These are phyloP conservation scores for Actinopyga echinites DNA, from an alignment of 53 echinoderm and acorn worm genomes.

Conservation along the genomic window DNA sequence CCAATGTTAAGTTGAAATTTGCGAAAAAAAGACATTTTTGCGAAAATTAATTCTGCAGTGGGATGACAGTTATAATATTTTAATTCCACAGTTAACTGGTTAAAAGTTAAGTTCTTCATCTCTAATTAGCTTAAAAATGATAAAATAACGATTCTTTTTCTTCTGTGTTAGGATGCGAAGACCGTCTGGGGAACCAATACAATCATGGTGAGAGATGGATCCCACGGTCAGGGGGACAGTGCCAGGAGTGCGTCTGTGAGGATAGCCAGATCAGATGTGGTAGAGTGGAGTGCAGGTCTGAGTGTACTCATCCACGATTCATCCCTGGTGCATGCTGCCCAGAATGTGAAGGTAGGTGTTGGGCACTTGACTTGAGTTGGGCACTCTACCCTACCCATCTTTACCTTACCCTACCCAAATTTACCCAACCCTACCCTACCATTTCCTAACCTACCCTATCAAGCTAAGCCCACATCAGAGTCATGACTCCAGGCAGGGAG, in stretches of 20 bases:
- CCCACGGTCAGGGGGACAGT: conserved; percentile 69
- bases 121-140: background rate
- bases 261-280: conserved; percentile 78
- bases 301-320: conserved; percentile 78
- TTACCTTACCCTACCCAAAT: too few species aligned
- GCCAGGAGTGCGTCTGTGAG: conserved; percentile 78
- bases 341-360: background rate
- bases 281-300: conserved; percentile 50
- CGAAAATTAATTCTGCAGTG: too few species aligned
- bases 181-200: conserved; percentile 69
- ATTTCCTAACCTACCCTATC: too few species aligned
- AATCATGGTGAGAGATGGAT: conserved; percentile 65
- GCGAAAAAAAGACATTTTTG: too few species aligned
- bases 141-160: too few species aligned
- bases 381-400: too few species aligned
- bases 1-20: background rate
- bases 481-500: too few species aligned
- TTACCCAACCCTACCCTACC: too few species aligned
- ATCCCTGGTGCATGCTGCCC: conserved; percentile 63
- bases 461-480: too few species aligned
- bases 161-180: conserved; percentile 67
- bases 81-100: too few species aligned
- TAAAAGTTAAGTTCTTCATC: background rate
- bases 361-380: too few species aligned
- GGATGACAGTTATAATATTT: background rate